Percentiles rank a stretch among this genome's conserved stretches.
These are phyloP conservation scores for Platyrinchus mystaceus DNA, from an alignment of 2,797 vertebrate genomes.

Conservation along the genomic window DNA sequence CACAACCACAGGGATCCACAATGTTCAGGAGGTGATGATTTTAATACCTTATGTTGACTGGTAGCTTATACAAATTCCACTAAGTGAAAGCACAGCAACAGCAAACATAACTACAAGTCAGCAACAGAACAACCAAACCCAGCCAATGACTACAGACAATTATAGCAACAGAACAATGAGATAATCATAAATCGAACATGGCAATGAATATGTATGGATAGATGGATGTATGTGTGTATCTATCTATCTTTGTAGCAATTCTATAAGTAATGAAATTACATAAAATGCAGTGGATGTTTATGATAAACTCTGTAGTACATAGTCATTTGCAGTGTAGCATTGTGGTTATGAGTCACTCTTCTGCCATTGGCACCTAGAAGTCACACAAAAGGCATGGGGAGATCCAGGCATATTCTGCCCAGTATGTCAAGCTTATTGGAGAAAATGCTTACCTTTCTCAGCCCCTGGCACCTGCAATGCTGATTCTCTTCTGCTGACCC, in stretches of 20 bases:
- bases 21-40: background rate
- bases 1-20: background rate
- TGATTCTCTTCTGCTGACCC: background rate
- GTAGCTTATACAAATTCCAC: background rate
- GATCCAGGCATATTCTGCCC: background rate
- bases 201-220: background rate
- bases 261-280: background rate
- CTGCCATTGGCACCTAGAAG: background rate
- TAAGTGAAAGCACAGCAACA: background rate
- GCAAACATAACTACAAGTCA: background rate
- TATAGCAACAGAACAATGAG: background rate
- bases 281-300: background rate
- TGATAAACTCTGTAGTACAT: rapidly evolving
- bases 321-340: background rate
- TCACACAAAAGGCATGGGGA: background rate
- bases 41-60: background rate
- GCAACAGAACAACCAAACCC: background rate
- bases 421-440: background rate
- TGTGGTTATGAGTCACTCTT: background rate
- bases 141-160: background rate
- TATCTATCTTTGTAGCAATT: background rate
- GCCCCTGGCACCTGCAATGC: background rate
- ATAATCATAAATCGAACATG: background rate
- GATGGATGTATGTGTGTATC: background rate
- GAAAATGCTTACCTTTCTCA: background rate